A percentile compares a stretch with the other conserved stretches of the same genome.
Conservation (phyloP, 1,140 invertebrate genomes). For the Drosophila subpulchrella region DNA sequence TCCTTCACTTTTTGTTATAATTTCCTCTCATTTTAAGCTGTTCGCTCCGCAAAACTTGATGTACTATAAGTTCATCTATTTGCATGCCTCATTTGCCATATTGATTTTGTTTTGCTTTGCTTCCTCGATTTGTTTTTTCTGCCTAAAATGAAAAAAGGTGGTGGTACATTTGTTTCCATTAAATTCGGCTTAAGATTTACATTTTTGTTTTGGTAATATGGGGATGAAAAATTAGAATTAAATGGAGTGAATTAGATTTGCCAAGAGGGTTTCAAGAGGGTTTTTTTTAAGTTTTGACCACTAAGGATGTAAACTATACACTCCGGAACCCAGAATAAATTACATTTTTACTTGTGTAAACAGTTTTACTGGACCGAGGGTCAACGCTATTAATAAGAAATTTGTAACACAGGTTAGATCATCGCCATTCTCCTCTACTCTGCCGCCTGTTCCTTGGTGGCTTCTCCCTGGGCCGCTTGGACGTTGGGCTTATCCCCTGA, state of each 20-base stretch:
- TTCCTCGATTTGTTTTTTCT: constrained; percentile 1
- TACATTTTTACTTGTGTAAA: constrained; percentile 25
- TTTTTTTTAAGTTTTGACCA: not conserved
- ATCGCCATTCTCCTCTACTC: constrained; percentile 18
- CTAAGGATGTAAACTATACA: too few relatives aligned
- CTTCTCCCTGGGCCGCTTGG: constrained; percentile 2
- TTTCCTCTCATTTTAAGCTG: constrained; percentile 25
- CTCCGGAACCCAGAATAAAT: not conserved
- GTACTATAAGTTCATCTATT: constrained; percentile 50
- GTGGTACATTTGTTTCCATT: constrained; percentile 36
- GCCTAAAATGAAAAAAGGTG: not conserved
- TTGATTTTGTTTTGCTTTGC: constrained; percentile 42
- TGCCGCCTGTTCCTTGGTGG: constrained; percentile 26
- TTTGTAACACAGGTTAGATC: constrained; percentile 48
- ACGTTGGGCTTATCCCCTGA: constrained; percentile 48
- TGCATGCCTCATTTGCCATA: constrained; percentile 60
- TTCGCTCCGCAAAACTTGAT: constrained; percentile 22
- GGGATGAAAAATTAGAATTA: constrained; percentile 18
- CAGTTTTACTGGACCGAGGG: constrained; percentile 55
- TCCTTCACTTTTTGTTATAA: constrained; percentile 13
- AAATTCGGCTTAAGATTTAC: constrained; percentile 31
- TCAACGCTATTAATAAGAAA: constrained; percentile 51
- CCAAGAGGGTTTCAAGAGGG: not conserved
- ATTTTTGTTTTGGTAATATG: constrained; percentile 28
- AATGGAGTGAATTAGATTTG: constrained; percentile 15